Conservation (phyloP, 2,113 vertebrate species). For the Thunnus thynnus region DNA sequence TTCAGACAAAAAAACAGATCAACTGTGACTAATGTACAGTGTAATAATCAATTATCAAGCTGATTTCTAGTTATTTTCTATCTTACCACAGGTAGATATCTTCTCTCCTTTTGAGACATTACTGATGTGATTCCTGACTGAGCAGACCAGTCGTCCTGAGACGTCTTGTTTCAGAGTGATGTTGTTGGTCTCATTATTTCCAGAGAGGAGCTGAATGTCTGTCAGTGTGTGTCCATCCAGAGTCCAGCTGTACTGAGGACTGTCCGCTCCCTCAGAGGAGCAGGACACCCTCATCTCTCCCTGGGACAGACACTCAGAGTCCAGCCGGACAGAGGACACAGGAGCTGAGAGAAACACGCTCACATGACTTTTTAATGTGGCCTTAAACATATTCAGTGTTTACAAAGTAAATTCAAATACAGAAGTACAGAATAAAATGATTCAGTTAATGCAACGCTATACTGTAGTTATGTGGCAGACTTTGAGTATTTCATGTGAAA, state of each 20-base stretch:
- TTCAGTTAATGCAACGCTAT: too few species aligned
- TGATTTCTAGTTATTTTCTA: not conserved
- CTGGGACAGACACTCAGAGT: slow-evolving; percentile 59
- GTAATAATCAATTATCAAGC: not conserved
- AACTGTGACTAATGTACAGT: not conserved
- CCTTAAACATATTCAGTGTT: too few species aligned
- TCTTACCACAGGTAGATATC: slow-evolving; percentile 63
- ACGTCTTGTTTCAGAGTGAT: slow-evolving; percentile 63
- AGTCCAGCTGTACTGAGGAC: slow-evolving; percentile 70
- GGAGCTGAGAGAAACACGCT: slow-evolving; percentile 56
- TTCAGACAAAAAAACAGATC: slow-evolving; percentile 15
- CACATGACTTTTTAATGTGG: not conserved
- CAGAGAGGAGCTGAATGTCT: slow-evolving; percentile 29
- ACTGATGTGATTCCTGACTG: slow-evolving; percentile 65
- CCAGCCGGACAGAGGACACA: slow-evolving; percentile 57
- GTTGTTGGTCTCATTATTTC: not conserved
- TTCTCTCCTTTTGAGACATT: rapidly evolving
- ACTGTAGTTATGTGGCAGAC: too few species aligned
- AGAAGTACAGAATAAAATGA: too few species aligned
- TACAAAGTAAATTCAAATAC: too few species aligned
- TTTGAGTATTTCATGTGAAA: too few species aligned
- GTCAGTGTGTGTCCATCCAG: slow-evolving; percentile 47
- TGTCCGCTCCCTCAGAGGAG: slow-evolving; percentile 59
- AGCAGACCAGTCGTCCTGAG: slow-evolving; percentile 64
- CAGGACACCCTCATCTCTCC: slow-evolving; percentile 62